Conservation (phyloP, 2,113 vertebrate genomes). For the Callionymus lyra region DNA sequence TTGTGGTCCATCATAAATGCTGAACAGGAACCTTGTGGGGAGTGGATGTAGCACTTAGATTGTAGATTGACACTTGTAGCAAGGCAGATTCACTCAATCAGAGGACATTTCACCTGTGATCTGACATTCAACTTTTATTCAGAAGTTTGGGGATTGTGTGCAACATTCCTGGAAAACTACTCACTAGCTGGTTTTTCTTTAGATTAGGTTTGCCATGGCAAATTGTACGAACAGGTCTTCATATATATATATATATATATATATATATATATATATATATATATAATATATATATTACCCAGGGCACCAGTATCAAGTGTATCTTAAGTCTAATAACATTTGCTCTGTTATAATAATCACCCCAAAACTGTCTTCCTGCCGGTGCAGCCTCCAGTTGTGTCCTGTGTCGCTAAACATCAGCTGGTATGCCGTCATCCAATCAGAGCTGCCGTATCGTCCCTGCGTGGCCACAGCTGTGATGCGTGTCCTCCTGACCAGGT, state of each 20-base stretch:
- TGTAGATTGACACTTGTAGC: too few species aligned
- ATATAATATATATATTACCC: too few species aligned
- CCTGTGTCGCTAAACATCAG: conserved; percentile 89
- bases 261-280: too few species aligned
- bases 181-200: too few species aligned
- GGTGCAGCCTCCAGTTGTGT: conserved; percentile 85
- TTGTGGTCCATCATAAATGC: conserved; percentile 39
- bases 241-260: too few species aligned
- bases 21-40: conserved; percentile 25
- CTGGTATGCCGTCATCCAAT: conserved; percentile 83
- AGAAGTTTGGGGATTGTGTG: too few species aligned
- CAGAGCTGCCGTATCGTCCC: conserved; percentile 87
- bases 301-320: not conserved
- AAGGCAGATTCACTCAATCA: conserved; percentile 21
- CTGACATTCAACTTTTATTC: too few species aligned
- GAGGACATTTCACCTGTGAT: too few species aligned
- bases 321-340: not conserved
- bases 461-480: conserved; percentile 82
- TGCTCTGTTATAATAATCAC: conserved; percentile 52
- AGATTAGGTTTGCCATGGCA: too few species aligned
- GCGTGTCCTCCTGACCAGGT: conserved; percentile 79
- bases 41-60: conserved; percentile 8
- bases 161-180: too few species aligned
- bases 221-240: too few species aligned
- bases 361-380: conserved; percentile 85